A percentile compares a stretch with the other conserved stretches of the same genome.
Conservation (phyloP, 2,888 invertebrate genomes). For the Lymantria dispar region DNA sequence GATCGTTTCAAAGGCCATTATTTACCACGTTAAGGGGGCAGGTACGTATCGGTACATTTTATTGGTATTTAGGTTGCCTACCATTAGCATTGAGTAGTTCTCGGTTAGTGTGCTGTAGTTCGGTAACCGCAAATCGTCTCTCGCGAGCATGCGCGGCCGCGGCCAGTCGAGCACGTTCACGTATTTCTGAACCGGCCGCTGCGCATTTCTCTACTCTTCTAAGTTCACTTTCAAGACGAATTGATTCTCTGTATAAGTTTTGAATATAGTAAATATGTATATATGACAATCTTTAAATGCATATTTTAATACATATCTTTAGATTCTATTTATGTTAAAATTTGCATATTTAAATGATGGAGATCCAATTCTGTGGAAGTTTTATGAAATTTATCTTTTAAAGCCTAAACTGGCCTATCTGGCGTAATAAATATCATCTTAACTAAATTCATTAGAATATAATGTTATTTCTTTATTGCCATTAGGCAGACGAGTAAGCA, state of each 20-base stretch:
- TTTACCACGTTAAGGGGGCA: background rate
- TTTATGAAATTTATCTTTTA: too few species aligned
- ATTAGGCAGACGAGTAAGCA: too few species aligned
- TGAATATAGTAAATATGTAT: background rate
- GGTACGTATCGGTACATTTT: background rate
- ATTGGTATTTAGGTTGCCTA: slow-evolving; percentile 17
- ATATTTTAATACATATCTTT: too few species aligned
- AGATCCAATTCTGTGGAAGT: too few species aligned
- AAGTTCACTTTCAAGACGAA: slow-evolving; percentile 58
- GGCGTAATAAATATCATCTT: too few species aligned
- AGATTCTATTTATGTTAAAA: too few species aligned
- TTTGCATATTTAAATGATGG: too few species aligned
- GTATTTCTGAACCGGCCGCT: slow-evolving; percentile 60
- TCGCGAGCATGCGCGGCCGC: slow-evolving; percentile 71
- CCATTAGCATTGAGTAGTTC: slow-evolving; percentile 62
- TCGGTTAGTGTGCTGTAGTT: slow-evolving; percentile 53
- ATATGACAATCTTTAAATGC: too few species aligned
- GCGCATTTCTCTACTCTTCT: slow-evolving; percentile 66
- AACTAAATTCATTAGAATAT: too few species aligned
- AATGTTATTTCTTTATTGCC: too few species aligned
- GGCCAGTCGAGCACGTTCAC: slow-evolving; percentile 69
- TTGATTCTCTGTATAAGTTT: slow-evolving; percentile 47
- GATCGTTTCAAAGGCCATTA: too few species aligned
- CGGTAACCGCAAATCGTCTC: slow-evolving; percentile 57
- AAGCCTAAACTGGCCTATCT: too few species aligned